phyloP scores from a whole-genome alignment of 2,888 invertebrate genomes.

The Eurois occulta region DNA sequence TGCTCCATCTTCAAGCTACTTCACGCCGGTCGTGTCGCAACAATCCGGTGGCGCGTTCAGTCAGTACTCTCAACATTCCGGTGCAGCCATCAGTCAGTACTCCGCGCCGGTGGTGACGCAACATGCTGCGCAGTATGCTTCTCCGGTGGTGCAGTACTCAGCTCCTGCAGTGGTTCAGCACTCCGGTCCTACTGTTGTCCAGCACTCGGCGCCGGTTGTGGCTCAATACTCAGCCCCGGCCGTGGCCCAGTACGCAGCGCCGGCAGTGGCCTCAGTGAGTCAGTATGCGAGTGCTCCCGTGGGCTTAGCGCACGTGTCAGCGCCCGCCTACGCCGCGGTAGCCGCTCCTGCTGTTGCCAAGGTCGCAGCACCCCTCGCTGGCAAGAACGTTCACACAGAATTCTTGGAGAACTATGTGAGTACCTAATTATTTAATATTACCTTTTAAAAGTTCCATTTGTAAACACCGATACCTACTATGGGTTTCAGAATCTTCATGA shows the following conservation, averaged over 20 bases:
- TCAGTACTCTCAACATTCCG: constrained; percentile 67
- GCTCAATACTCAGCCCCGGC: constrained; percentile 73
- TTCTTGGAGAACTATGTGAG: constrained; percentile 92
- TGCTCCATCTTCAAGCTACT: constrained; percentile 72
- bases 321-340: constrained; percentile 54
- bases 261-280: constrained; percentile 64
- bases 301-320: constrained; percentile 59
- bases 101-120: constrained; percentile 60
- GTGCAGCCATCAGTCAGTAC: constrained; percentile 67
- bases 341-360: constrained; percentile 67
- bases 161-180: constrained; percentile 76
- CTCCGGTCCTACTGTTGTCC: constrained; percentile 70
- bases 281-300: constrained; percentile 66
- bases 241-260: constrained; percentile 73
- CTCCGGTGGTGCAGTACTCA: constrained; percentile 64
- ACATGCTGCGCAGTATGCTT: constrained; percentile 47
- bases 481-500: not conserved
- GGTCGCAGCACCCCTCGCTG: constrained; percentile 52
- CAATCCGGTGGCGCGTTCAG: constrained; percentile 58
- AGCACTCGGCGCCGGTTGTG: constrained; percentile 76
- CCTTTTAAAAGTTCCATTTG: not conserved
- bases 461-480: not conserved
- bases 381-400: constrained; percentile 90
- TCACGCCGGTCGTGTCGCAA: constrained; percentile 65
- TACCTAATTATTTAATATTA: constrained; percentile 60